Evolutionary conservation across 2,888 invertebrate species (phyloP), one percentile per base, ranked within the genome.

Genomic region (Volucella inflata): DNA sequence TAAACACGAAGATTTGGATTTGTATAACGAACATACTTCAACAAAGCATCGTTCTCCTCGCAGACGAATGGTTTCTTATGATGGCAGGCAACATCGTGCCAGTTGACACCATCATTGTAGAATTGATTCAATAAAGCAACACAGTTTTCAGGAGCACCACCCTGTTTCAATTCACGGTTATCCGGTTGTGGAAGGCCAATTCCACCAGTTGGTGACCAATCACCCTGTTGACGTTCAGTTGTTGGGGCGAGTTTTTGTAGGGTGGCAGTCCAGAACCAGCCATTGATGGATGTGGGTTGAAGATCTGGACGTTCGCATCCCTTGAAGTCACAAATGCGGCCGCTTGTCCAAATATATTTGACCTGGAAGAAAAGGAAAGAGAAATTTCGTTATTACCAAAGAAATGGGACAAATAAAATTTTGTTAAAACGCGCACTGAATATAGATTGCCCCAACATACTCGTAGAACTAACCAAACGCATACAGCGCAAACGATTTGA

Each of bases 191-290:
- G 96, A 92, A 95, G 94, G 82, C 96, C 96, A 90, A 97, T 96
- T 88, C 97, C 97, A 89, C 97, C 97, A 87, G 93, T 95, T 90
- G 95, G 95, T 46, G 97, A 97, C 97, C 97, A 97, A 92, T 97
- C 97, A 91, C 96, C 97, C 90, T 97, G 96, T 70, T 94, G 94
- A 67, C 97, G 94, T 93, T 96, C 95, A 75, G 94, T 96, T 72
- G 96, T 95, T 60, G 97, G 96, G 1, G 97, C 96, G 89, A 97
- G 92, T 92, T 97, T 97, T 92, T 96, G 96, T 70, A 96, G 94
- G 89, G 95, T 96, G 46, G 96, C 97, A 21, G 97, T 97, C 97
- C 97, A 97, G 94, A 97, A 97, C 97, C 97, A 97, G 48, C 97
- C 97, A 90, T 97, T 97, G 87, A 97, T 92, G 72, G 94, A 94